Percentiles rank a stretch among this genome's conserved stretches.
Conservation (phyloP, 2,113 vertebrate genomes). For the Mustela nigripes region DNA sequence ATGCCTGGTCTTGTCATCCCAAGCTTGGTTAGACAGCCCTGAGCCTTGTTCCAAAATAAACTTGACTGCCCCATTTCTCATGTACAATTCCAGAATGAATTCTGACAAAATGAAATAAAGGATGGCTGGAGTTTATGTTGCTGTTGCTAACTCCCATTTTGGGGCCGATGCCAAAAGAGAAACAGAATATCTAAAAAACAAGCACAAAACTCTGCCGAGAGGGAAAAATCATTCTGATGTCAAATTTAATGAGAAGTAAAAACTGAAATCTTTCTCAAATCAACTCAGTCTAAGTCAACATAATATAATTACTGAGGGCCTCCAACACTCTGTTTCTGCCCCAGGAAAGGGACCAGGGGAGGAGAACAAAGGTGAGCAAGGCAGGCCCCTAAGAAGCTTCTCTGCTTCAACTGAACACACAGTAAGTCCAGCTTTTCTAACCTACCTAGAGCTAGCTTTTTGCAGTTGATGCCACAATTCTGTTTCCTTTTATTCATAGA, state of each 20-base stretch:
- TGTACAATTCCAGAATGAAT: slow-evolving; percentile 64
- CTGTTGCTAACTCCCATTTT: slow-evolving; percentile 50
- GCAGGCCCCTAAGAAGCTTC: not conserved
- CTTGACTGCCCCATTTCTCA: slow-evolving; percentile 65
- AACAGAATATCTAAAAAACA: slow-evolving; percentile 58
- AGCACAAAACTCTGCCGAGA: not conserved
- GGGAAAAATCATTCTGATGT: slow-evolving; percentile 49
- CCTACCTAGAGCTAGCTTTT: not conserved
- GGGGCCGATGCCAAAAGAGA: not conserved
- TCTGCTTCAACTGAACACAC: not conserved
- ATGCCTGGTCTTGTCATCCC: slow-evolving; percentile 57
- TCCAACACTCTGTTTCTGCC: not conserved
- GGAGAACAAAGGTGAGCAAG: not conserved
- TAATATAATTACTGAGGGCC: not conserved
- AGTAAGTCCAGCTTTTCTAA: not conserved
- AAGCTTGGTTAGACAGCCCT: slow-evolving; percentile 70
- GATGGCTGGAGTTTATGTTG: slow-evolving; percentile 50
- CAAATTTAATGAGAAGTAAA: slow-evolving; percentile 57
- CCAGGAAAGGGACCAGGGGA: not conserved
- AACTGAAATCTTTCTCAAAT: slow-evolving; percentile 43
- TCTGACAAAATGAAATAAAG: slow-evolving; percentile 76
- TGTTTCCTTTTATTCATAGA: not conserved
- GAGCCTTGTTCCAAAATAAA: slow-evolving; percentile 80
- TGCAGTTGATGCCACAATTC: slow-evolving; percentile 3
- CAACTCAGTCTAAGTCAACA: slow-evolving; percentile 9